A percentile compares a stretch with the other conserved stretches of the same genome.
Conservation (phyloP, 2,888 invertebrate genomes). For the Rhynchonema sp. region DNA sequence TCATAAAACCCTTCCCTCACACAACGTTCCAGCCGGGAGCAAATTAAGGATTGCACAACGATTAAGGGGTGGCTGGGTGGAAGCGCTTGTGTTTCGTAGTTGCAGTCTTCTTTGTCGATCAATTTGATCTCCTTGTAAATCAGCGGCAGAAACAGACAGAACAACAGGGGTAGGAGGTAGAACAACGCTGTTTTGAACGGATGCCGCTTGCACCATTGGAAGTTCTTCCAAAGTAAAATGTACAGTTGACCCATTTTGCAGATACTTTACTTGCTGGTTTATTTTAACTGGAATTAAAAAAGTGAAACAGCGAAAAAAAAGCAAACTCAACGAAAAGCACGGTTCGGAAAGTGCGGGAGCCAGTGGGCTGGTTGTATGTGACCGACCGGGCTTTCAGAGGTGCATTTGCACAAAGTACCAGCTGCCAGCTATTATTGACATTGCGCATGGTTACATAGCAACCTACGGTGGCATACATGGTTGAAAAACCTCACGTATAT, state of each 20-base stretch:
- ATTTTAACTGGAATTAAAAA: too few species aligned
- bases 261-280: too few species aligned
- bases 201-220: background rate
- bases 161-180: conserved; percentile 1
- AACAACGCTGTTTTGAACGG: background rate
- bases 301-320: too few species aligned
- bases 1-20: background rate
- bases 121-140: background rate
- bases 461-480: too few species aligned
- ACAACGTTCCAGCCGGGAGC: background rate
- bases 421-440: too few species aligned
- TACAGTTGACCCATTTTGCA: background rate
- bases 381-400: too few species aligned
- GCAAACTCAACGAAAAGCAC: too few species aligned
- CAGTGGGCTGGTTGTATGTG: too few species aligned
- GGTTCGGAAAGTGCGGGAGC: too few species aligned
- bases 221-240: conserved; percentile 4
- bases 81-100: background rate
- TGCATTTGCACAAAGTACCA: too few species aligned
- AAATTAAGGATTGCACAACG: background rate
- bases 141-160: background rate
- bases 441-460: too few species aligned
- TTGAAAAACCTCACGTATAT: too few species aligned
- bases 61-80: background rate
- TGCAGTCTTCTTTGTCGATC: background rate